Base-by-base conservation (phyloP, 2,888 invertebrate species). In the Pimpla rufipes region DNA sequence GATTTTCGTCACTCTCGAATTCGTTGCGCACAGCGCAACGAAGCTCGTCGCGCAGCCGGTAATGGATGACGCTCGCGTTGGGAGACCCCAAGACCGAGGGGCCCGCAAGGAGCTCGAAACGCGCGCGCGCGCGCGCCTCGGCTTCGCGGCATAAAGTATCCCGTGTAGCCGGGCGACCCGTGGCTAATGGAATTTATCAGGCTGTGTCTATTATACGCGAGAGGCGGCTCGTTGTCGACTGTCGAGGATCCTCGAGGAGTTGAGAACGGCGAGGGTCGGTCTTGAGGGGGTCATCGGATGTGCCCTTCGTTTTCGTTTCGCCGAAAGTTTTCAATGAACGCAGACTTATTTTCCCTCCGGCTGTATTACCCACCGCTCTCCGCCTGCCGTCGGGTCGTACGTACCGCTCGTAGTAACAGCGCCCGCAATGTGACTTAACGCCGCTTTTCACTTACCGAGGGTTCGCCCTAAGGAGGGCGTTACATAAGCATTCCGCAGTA, bases 101-200 rank as follows among this genome's bases (percentile, higher is more conserved):
- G 29, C 29, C 29, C 16, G n/a, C 23, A 70, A 75, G 75, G 79
- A 68, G 83, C 77, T 87, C 85, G 87, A 88, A 52, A 35, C 21
- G 18, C 13, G 13, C 18, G 90, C 88, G 91, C 88, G 70, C 59
- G 62, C n/a, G 5, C n/a, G n/a, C n/a, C n/a, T n/a, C n/a, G n/a
- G n/a, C n/a, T n/a, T 47, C 71, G 92, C 91, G 92, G 92, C 91
- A 92, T 90, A 92, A 92, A n/a, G n/a, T 92, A 90, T 92, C 90
- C 29, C 5, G 29, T 5, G 29, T 5, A n/a, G 77, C 79, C 68
- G 37, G 89, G 89, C 85, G 90, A 90, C 88, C 92, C 93, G 89
- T 91, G 89, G 84, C 92, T 93, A 93, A 93, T 93, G 91, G 92
- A 92, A 93, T 93, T 93, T 93, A 93, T 93, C 92, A 88, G 86